Conservation (phyloP, 2,113 vertebrate genomes). For the Ceyx margarethae region DNA sequence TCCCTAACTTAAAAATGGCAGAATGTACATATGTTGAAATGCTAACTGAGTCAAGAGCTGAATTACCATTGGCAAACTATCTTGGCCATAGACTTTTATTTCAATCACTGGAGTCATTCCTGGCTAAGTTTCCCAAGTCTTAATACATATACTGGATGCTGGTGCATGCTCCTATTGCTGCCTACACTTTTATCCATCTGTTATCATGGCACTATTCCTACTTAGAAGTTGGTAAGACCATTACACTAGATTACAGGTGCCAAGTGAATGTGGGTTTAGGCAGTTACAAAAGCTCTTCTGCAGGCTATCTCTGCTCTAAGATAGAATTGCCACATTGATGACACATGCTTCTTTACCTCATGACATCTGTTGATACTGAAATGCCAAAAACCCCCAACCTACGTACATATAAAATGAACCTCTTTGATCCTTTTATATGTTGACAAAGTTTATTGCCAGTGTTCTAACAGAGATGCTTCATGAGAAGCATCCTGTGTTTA, state of each 20-base stretch:
- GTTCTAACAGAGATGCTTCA: background rate
- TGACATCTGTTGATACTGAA: conserved; percentile 30
- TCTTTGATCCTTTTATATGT: background rate
- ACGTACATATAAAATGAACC: background rate
- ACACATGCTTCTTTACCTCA: conserved; percentile 29
- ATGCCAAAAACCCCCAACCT: background rate
- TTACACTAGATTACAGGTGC: conserved; percentile 4
- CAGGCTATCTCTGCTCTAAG: background rate
- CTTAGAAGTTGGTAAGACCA: conserved; percentile 32
- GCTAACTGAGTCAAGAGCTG: background rate
- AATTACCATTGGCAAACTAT: background rate
- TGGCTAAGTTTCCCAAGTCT: conserved; percentile 11
- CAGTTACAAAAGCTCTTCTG: conserved; percentile 16
- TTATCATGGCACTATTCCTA: conserved; percentile 45
- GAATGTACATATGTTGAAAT: background rate
- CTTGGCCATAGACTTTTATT: conserved; percentile 25
- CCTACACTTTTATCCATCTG: conserved; percentile 60
- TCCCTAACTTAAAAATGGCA: background rate
- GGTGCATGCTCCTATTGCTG: conserved; percentile 54
- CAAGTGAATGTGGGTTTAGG: conserved; percentile 37
- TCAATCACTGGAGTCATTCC: conserved; percentile 50
- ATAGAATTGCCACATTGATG: background rate
- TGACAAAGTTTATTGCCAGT: background rate
- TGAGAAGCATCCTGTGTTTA: background rate
- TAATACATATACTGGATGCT: conserved; percentile 36